Evolutionary conservation across 2,113 vertebrate genomes (phyloP), one percentile per base, ranked within the genome.

Genomic region (Sinocyclocheilus maitianheensis): DNA sequence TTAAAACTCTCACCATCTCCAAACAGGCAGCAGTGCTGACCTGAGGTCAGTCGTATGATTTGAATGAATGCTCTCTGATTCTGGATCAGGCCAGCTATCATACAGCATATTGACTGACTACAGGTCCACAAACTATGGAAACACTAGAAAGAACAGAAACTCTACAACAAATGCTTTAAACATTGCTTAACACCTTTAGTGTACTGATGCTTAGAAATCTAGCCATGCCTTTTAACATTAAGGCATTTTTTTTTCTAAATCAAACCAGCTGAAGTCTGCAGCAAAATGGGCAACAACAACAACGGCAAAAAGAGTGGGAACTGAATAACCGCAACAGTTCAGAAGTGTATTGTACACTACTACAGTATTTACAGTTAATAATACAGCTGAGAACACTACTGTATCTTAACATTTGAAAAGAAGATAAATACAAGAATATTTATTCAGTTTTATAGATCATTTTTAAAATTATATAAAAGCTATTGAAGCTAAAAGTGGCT

Each of bases 361-460:
- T 90, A 94, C 87, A 91, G 91, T 78, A 94, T 95, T 92, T 94
- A 95, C 94, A 94, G 82, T 91, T 92, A 93, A 84, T 88, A 90
- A 90, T 80, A 89, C 63, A 78, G 84, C 87, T 89, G 77, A 90
- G 84, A 90, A 87, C 85, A 88, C 88, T 79, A 90, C 86, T 85
- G 83, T n/a, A 90, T 48, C 86, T 84, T 85, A 51, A 90, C 85
- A 79, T 87, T 75, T 80, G 75, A 83, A 90, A 89, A 89, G 84
- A 89, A 86, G 84, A 91, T 88, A 91, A 91, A 91, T 88, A 91
- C 58, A 90, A 85, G 84, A 88, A 93, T 88, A 90, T 85, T 87
- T 77, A 88, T 84, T 84, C 69, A 55, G 22, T 40, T 84, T 60
- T 74, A 84, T 83, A 83, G 81, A 83, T 74, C 2, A 74, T 84